These are phyloP conservation scores for Tolypeutes matacus DNA, from an alignment of 2,797 vertebrate genomes.

Conservation along the genomic window DNA sequence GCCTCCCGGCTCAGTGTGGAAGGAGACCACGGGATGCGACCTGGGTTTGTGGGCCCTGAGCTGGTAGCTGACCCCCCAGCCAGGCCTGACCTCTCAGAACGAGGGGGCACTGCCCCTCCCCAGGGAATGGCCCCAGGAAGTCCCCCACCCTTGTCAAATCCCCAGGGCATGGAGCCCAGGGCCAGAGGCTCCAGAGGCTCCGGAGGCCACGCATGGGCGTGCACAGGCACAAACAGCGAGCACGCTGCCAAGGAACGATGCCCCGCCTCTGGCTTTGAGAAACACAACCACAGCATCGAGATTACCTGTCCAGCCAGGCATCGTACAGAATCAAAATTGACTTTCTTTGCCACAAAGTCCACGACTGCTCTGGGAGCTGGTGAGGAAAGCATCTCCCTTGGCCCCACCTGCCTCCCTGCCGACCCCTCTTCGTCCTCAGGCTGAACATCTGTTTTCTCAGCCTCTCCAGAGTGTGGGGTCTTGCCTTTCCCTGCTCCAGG, in stretches of 20 bases:
- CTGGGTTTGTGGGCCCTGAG: not conserved
- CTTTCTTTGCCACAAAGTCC: not conserved
- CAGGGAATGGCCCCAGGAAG: not conserved
- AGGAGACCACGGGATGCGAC: no score
- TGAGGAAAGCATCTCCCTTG: accelerated
- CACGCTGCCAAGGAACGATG: accelerated
- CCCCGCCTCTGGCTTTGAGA: accelerated
- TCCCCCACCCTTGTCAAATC: not conserved
- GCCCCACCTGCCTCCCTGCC: no score
- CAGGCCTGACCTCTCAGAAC: no score
- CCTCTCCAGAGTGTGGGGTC: no score
- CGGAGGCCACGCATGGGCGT: accelerated
- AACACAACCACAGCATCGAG: accelerated
- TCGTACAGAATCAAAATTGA: accelerated
- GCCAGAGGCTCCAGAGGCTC: accelerated
- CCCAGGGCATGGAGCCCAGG: not conserved
- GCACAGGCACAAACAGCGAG: not conserved
- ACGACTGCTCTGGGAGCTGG: not conserved
- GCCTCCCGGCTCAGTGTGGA: no score
- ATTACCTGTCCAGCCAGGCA: accelerated
- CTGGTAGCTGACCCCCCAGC: accelerated
- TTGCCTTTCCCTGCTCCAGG: not conserved
- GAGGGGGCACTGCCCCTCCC: accelerated
- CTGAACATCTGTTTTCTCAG: not conserved
- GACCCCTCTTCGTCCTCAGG: not conserved